phyloP scores from a whole-genome alignment of 2,113 vertebrate genomes.

The Anguilla japonica region DNA sequence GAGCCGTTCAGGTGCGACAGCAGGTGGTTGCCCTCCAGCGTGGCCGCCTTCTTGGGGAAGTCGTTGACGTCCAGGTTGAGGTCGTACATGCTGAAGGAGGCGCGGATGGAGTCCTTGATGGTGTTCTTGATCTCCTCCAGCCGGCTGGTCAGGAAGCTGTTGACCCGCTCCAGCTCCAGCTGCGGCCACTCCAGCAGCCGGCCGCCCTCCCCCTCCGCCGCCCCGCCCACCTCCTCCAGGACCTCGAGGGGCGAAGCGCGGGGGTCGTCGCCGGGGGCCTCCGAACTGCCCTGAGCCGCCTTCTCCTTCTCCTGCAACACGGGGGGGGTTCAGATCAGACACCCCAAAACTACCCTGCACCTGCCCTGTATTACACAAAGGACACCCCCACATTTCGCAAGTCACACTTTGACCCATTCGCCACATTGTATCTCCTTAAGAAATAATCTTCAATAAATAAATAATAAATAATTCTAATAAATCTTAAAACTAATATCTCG shows the following conservation, averaged over 20 bases:
- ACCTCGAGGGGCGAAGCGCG: slow-evolving; percentile 48
- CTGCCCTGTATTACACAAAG: neutral
- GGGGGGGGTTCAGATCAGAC: neutral
- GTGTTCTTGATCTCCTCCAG: slow-evolving; percentile 97
- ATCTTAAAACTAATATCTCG: too few species aligned
- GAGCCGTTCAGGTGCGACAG: slow-evolving; percentile 88
- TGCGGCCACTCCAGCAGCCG: slow-evolving; percentile 91
- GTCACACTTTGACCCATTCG: too few species aligned
- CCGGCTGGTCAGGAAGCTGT: slow-evolving; percentile 94
- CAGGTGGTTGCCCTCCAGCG: slow-evolving; percentile 84
- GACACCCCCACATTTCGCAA: too few species aligned
- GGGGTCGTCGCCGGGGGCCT: slow-evolving; percentile 60
- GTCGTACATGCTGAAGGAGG: slow-evolving; percentile 93
- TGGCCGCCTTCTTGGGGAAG: slow-evolving; percentile 89
- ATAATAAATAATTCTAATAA: too few species aligned
- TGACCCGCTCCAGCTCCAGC: slow-evolving; percentile 90
- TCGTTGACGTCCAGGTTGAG: slow-evolving; percentile 91
- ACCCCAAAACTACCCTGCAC: neutral
- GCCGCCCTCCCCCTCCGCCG: slow-evolving; percentile 67
- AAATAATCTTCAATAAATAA: too few species aligned
- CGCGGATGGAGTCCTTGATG: slow-evolving; percentile 94
- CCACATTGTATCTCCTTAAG: too few species aligned
- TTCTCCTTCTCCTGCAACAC: slow-evolving; percentile 82
- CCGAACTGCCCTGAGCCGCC: slow-evolving; percentile 78
- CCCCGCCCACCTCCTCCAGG: slow-evolving; percentile 48